phyloP scores from a whole-genome alignment of 2,888 invertebrate genomes.

The Hydrotaea diabolus region DNA sequence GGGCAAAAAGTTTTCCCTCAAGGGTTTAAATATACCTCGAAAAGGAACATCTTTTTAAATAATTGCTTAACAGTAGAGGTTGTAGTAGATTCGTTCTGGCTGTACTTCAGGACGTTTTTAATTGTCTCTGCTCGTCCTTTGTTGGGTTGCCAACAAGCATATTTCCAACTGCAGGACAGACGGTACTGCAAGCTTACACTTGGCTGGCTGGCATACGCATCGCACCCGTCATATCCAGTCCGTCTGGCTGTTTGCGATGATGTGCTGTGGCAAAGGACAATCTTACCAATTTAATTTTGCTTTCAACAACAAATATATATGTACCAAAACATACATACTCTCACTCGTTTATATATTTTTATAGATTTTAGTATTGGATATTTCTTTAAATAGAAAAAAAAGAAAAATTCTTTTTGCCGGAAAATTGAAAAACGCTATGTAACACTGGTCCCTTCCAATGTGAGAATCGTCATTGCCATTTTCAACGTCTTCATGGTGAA shows the following conservation, averaged over 20 bases:
- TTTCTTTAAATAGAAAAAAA: too few species aligned
- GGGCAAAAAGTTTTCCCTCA: too few species aligned
- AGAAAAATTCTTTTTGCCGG: too few species aligned
- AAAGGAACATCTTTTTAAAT: too few species aligned
- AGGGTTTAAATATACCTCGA: too few species aligned
- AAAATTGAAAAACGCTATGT: constrained; percentile 19
- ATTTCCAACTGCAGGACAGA: neutral
- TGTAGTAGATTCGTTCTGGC: too few species aligned
- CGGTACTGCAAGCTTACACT: neutral
- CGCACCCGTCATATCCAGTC: neutral
- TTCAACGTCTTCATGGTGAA: constrained; percentile 21
- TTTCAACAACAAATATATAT: constrained; percentile 57
- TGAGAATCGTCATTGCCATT: neutral
- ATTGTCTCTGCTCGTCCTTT: too few species aligned
- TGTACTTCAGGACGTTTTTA: too few species aligned
- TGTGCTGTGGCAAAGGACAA: constrained; percentile 5
- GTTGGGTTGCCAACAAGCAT: neutral
- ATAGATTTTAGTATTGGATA: neutral
- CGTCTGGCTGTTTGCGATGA: neutral
- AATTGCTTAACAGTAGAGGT: too few species aligned
- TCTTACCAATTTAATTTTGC: constrained; percentile 26
- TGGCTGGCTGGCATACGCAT: too few species aligned
- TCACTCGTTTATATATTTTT: constrained; percentile 33
- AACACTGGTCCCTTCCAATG: neutral
- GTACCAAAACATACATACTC: neutral